phyloP scores from a whole-genome alignment of 2,888 invertebrate species.

The Steinernema carpocapsae region DNA sequence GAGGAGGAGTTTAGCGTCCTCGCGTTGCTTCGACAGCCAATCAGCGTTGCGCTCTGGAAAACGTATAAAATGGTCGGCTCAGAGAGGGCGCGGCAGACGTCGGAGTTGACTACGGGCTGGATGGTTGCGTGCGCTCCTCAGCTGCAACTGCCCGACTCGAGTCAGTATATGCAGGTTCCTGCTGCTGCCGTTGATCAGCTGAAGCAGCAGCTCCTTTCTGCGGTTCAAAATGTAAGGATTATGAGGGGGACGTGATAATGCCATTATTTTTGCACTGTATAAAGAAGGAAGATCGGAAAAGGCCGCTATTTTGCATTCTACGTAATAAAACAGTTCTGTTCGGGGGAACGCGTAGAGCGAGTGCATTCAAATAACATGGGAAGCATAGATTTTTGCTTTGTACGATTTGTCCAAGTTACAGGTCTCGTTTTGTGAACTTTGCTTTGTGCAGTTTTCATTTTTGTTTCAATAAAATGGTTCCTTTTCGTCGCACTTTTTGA shows the following conservation, averaged over 20 bases:
- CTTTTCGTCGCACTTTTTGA: not conserved
- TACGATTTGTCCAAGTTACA: not conserved
- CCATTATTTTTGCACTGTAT: slow-evolving; percentile 33
- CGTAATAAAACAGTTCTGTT: slow-evolving; percentile 22
- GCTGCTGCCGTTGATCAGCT: slow-evolving; percentile 56
- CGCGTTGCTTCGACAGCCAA: slow-evolving; percentile 11
- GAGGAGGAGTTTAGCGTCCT: not conserved
- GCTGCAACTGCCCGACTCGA: slow-evolving; percentile 33
- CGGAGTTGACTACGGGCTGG: slow-evolving; percentile 53
- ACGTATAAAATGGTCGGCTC: slow-evolving; percentile 31
- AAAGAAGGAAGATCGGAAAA: slow-evolving; percentile 18
- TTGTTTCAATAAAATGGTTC: not conserved
- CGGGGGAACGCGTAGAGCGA: slow-evolving; percentile 7
- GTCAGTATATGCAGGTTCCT: slow-evolving; percentile 33
- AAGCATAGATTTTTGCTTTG: slow-evolving; percentile 9
- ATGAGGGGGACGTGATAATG: slow-evolving; percentile 23
- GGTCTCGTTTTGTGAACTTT: not conserved
- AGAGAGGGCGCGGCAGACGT: slow-evolving; percentile 16
- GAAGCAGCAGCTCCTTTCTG: slow-evolving; percentile 58
- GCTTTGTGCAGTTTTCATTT: not conserved
- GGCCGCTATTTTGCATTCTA: slow-evolving; percentile 24
- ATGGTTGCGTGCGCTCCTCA: slow-evolving; percentile 56
- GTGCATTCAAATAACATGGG: slow-evolving; percentile 7
- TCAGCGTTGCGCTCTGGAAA: slow-evolving; percentile 13
- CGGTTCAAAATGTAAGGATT: slow-evolving; percentile 65